Conservation (phyloP, 2,888 invertebrate genomes). For the Leucophenga maculata region DNA sequence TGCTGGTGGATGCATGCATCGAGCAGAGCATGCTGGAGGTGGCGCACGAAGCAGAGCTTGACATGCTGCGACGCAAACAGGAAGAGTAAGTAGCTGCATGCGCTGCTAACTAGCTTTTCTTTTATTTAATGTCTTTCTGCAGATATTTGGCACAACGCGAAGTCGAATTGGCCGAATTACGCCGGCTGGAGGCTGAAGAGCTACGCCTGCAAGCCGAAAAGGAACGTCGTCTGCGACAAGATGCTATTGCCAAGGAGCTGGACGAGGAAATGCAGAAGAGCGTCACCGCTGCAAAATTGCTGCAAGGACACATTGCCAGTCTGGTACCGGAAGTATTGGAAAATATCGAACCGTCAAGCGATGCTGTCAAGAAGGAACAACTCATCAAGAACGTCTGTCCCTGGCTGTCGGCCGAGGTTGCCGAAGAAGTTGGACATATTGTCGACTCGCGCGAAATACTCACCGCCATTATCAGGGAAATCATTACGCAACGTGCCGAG, state of each 20-base stretch:
- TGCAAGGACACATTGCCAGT: slow-evolving; percentile 90
- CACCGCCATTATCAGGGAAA: slow-evolving; percentile 84
- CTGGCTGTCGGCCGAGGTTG: slow-evolving; percentile 88
- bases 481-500: slow-evolving; percentile 81
- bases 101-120: too few relatives aligned
- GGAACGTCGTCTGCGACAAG: slow-evolving; percentile 82
- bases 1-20: slow-evolving; percentile 89
- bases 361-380: slow-evolving; percentile 73
- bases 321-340: slow-evolving; percentile 88
- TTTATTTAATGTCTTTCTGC: slow-evolving; percentile 60
- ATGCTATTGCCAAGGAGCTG: slow-evolving; percentile 77
- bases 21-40: slow-evolving; percentile 93
- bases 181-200: slow-evolving; percentile 86
- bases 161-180: slow-evolving; percentile 86
- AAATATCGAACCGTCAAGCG: slow-evolving; percentile 75
- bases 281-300: slow-evolving; percentile 85
- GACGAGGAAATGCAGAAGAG: slow-evolving; percentile 86
- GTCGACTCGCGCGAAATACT: slow-evolving; percentile 87
- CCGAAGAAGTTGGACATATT: slow-evolving; percentile 84
- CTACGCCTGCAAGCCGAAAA: slow-evolving; percentile 79
- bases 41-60: slow-evolving; percentile 93
- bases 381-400: slow-evolving; percentile 82
- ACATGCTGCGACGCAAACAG: slow-evolving; percentile 82
- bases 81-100: slow-evolving; percentile 60
- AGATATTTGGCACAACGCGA: slow-evolving; percentile 77